Evolutionary conservation across 2,888 invertebrate species (phyloP), one percentile per base, ranked within the genome.

Genomic region (Lottia gigantea): DNA sequence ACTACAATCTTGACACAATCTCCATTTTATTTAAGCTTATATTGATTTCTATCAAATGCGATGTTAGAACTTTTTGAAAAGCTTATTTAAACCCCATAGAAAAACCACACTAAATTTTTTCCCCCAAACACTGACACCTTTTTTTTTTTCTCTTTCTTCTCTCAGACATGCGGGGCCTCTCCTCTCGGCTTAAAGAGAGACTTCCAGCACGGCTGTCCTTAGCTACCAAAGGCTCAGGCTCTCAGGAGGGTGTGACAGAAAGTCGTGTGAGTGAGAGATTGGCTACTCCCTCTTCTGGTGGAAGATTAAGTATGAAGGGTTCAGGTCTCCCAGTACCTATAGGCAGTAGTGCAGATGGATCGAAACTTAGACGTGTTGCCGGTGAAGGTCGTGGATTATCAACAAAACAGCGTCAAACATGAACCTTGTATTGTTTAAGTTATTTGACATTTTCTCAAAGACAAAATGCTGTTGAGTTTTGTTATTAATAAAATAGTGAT

Each of bases 211-310:
- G 82, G 47, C 73, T 85, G 67, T 80, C 83, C 46, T 73, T 85
- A 64, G 77, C 79, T 49, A 81, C 79, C 62, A 75, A 79, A 68
- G 82, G 82, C 40, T 76, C 79, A 46, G 81, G 80, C 68, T 74
- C 73, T 26, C 78, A 80, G 45, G 82, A 83, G 64, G 82, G 78
- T 47, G 78, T 78, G 61, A 73, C 76, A 26, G 82, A 82, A 67
- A 80, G 81, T 74, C 76, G 81, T 67, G 76, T 83, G 55, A 83
- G 82, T 77, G 85, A 85, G 76, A 78, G 85, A 67, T 74, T 85
- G 70, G 82, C 85, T 40, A 85, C 85, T 40, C 85, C 85, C 15
- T 84, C 85, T n/a, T 83, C 85, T 66, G 85, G 84, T 65, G 84
- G 83, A 62, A 74, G 85, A 26, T 80, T 83, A 71, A 83, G 84